Evolutionary conservation across 2,113 vertebrate species (phyloP).

Genomic region (Dipodomys stephensi): DNA sequence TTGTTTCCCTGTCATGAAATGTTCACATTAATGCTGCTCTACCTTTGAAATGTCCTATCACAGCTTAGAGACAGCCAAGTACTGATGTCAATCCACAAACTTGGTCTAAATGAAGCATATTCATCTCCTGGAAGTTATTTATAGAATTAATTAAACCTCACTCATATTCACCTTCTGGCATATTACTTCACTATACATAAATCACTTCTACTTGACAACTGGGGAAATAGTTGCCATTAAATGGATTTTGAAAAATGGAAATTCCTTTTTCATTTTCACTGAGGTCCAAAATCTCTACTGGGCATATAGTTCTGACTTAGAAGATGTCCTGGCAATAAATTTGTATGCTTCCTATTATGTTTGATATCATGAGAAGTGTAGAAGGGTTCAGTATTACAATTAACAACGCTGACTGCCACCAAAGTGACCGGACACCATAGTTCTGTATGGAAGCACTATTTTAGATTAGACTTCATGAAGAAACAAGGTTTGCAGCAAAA

Average conservation of each 20-base stretch:
- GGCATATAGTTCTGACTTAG: not conserved
- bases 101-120: not conserved
- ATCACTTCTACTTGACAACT: not conserved
- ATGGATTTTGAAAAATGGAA: not conserved
- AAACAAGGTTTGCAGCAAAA: slow-evolving; percentile 22
- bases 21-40: not conserved
- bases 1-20: not conserved
- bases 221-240: not conserved
- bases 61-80: not conserved
- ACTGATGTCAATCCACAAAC: not conserved
- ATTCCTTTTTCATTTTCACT: not conserved
- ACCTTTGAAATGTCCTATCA: not conserved
- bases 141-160: not conserved
- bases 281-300: not conserved
- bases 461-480: not conserved
- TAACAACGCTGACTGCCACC: not conserved
- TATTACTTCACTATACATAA: not conserved
- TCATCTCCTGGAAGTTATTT: not conserved
- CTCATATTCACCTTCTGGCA: not conserved
- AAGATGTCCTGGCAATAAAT: not conserved
- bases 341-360: not conserved
- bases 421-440: not conserved
- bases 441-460: not conserved
- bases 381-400: not conserved
- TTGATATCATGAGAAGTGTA: not conserved